Evolutionary conservation across 2,888 invertebrate species (phyloP).

Genomic region (Tiliacea aurago): DNA sequence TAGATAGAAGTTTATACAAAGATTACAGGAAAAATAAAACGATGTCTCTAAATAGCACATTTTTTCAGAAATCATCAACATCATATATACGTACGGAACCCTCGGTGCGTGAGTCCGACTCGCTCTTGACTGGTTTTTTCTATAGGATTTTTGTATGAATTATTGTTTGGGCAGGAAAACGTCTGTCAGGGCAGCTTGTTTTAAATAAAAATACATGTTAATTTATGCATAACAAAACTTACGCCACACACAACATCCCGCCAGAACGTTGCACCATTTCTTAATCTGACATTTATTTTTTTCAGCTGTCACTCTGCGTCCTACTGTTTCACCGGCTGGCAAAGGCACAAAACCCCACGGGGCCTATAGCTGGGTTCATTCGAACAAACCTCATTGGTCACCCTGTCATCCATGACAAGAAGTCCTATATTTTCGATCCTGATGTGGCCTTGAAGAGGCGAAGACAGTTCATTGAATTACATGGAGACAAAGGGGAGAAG

Average conservation of each 20-base stretch:
- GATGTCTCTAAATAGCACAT: no score
- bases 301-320: slow-evolving; percentile 76
- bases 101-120: no score
- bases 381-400: slow-evolving; percentile 91
- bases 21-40: no score
- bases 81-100: no score
- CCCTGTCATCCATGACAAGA: slow-evolving; percentile 91
- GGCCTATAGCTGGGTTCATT: slow-evolving; percentile 79
- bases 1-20: no score
- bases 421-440: slow-evolving; percentile 92
- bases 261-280: slow-evolving; percentile 23
- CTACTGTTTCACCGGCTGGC: slow-evolving; percentile 72
- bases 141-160: no score
- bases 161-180: no score
- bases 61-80: no score
- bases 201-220: background rate
- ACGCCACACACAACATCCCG: slow-evolving; percentile 1
- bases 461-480: slow-evolving; percentile 90
- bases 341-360: slow-evolving; percentile 70
- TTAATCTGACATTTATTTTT: slow-evolving; percentile 62
- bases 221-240: slow-evolving; percentile 24
- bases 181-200: background rate
- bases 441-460: slow-evolving; percentile 91
- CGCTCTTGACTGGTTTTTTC: no score
- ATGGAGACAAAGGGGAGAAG: slow-evolving; percentile 92